Percentiles rank a stretch among this genome's conserved stretches.
Evolutionary conservation across 2,888 invertebrate genomes (phyloP).

Genomic region (Cantharis lateralis): DNA sequence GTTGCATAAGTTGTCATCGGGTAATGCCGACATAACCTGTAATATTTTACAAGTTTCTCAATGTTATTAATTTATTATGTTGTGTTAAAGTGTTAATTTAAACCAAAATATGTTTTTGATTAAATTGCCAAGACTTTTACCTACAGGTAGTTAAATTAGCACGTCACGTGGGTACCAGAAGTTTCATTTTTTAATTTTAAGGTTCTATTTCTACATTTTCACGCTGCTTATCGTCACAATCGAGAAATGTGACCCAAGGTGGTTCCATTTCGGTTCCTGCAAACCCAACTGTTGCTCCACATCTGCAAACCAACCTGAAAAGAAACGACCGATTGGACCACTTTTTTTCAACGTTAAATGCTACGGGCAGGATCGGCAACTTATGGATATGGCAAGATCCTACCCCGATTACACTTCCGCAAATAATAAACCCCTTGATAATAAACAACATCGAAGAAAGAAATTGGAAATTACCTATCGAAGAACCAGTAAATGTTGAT

Average conservation of each 20-base stretch:
- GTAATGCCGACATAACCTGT: not conserved
- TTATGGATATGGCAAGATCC: conserved; percentile 48
- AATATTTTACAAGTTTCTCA: not conserved
- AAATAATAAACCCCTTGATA: conserved; percentile 37
- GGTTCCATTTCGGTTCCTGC: not conserved
- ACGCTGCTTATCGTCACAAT: not conserved
- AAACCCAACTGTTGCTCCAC: not conserved
- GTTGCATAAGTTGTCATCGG: not conserved
- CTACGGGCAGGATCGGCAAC: not conserved
- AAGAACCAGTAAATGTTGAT: conserved; percentile 35
- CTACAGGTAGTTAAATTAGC: not conserved
- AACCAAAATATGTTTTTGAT: not conserved
- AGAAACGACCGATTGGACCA: not conserved
- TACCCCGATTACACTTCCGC: conserved; percentile 43
- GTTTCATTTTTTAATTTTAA: not conserved
- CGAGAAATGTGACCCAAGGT: not conserved
- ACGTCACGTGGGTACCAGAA: too few relatives aligned
- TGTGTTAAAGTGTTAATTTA: not conserved
- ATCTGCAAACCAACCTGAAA: not conserved
- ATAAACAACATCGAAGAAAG: conserved; percentile 43
- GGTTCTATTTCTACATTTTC: not conserved
- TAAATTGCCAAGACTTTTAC: not conserved
- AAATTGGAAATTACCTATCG: conserved; percentile 34
- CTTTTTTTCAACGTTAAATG: not conserved
- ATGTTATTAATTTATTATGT: not conserved